Evolutionary conservation across 2,888 invertebrate species (phyloP), one percentile per base, ranked within the genome.

Genomic region (Gryllus longicercus): DNA sequence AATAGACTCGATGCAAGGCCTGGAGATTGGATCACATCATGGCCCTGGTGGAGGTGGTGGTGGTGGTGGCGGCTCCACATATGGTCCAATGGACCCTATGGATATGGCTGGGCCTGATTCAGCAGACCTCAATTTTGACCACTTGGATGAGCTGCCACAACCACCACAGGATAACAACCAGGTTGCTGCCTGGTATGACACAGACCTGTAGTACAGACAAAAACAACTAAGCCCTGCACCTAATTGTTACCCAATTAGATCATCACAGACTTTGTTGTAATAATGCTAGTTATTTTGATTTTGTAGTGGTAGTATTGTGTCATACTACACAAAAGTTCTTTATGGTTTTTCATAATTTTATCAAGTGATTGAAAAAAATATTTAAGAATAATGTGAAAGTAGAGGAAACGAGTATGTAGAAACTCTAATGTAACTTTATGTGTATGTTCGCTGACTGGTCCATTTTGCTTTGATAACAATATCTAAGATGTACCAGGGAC

Each of bases 101-200:
- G 95, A 95, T 86, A 93, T 95, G 83, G 74, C 93, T 84, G 79
- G 83, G 81, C 77, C 83, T 81, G 92, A 93, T 84, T 92, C 93
- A 78, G 90, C 90, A 83, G 93, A 93, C 86, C 89, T 93, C 84
- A 93, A 93, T 85, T 96, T 95, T 86, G 95, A 96, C 86, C 91
- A 92, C 85, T 89, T 92, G 85, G 92, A 92, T 85, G 93, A 94
- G 86, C 92, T 94, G 86, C 92, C 93, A 5, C 92, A 93, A 85
- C 96, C 96, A 81, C 96, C 96, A 77, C 94, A 94, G 85, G 95
- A 95, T 88, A 95, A 96, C 89, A 95, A 93, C 87, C 96, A 96
- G 87, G 94, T 96, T 84, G 96, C 97, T 83, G 96, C 97, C 85
- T 98, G 98, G 98, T 98, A 97, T 89, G 98, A 98, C 89, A 98